A percentile compares a stretch with the other conserved stretches of the same genome.
phyloP scores from a whole-genome alignment of 1,140 invertebrate genomes.

The Lepeophtheirus salmonis region DNA sequence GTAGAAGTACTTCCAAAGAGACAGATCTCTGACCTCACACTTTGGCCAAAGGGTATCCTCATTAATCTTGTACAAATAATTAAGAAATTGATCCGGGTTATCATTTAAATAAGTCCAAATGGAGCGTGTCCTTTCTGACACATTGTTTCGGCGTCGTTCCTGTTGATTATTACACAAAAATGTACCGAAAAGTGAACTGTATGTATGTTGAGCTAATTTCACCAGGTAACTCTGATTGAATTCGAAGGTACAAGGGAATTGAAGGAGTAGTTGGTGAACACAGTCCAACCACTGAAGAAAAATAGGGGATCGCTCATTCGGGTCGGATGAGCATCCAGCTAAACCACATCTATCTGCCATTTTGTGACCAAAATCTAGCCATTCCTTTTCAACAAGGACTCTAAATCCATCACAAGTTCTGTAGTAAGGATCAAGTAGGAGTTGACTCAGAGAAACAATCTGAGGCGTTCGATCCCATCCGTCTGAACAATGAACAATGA shows the following conservation, averaged over 20 bases:
- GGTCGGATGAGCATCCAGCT: slow-evolving; percentile 52
- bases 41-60: slow-evolving; percentile 20
- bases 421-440: slow-evolving; percentile 84
- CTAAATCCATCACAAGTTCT: slow-evolving; percentile 81
- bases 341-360: slow-evolving; percentile 85
- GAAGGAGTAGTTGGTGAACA: slow-evolving; percentile 68
- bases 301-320: slow-evolving; percentile 80
- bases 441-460: slow-evolving; percentile 68
- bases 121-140: slow-evolving; percentile 52
- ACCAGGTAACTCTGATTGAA: slow-evolving; percentile 84
- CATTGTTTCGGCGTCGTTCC: slow-evolving; percentile 45
- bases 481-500: slow-evolving; percentile 86
- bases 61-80: slow-evolving; percentile 53
- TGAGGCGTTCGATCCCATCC: slow-evolving; percentile 93
- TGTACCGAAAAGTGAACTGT: slow-evolving; percentile 88
- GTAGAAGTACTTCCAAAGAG: slow-evolving; percentile 67
- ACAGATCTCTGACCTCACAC: slow-evolving; percentile 44
- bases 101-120: slow-evolving; percentile 61
- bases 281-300: slow-evolving; percentile 96
- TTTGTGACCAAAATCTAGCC: slow-evolving; percentile 92
- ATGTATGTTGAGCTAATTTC: slow-evolving; percentile 81
- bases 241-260: slow-evolving; percentile 85
- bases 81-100: slow-evolving; percentile 49
- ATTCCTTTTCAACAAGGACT: slow-evolving; percentile 74
- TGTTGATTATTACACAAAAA: slow-evolving; percentile 71